phyloP scores from a whole-genome alignment of 2,888 invertebrate species.

The Plutella xylostella region DNA sequence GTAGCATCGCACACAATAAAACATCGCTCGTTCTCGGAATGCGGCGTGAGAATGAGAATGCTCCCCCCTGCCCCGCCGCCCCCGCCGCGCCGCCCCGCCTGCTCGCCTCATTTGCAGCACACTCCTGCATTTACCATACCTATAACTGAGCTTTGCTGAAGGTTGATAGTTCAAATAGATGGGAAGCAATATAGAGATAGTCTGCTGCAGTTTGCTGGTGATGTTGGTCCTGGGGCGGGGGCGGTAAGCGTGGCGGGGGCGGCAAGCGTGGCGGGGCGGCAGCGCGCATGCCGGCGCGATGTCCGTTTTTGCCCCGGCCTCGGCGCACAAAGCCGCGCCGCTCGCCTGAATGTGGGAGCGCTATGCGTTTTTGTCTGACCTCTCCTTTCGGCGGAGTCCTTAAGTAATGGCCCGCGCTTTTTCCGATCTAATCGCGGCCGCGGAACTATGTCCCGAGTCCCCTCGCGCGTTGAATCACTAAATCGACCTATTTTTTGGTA shows the following conservation, averaged over 20 bases:
- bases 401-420: constrained; percentile 42
- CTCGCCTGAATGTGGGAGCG: constrained; percentile 25
- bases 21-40: constrained; percentile 24
- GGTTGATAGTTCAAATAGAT: no score
- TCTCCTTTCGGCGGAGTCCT: constrained; percentile 39
- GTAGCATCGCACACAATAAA: constrained; percentile 18
- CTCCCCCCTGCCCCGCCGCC: no score
- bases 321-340: constrained; percentile 26
- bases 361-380: constrained; percentile 42
- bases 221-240: no score
- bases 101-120: no score
- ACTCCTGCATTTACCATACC: no score
- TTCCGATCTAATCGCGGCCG: constrained; percentile 32
- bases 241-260: background rate
- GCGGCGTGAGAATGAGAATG: constrained; percentile 27
- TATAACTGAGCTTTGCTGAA: no score
- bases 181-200: no score
- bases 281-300: constrained; percentile 16
- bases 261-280: constrained; percentile 4
- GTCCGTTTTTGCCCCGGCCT: constrained; percentile 16
- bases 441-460: constrained; percentile 28
- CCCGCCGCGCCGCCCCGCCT: no score
- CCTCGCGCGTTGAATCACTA: constrained; percentile 24
- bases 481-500: constrained; percentile 21
- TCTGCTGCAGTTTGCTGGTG: no score